A percentile compares a stretch with the other conserved stretches of the same genome.
Conservation (phyloP, 2,797 vertebrate species). For the Coregonus sp. region DNA sequence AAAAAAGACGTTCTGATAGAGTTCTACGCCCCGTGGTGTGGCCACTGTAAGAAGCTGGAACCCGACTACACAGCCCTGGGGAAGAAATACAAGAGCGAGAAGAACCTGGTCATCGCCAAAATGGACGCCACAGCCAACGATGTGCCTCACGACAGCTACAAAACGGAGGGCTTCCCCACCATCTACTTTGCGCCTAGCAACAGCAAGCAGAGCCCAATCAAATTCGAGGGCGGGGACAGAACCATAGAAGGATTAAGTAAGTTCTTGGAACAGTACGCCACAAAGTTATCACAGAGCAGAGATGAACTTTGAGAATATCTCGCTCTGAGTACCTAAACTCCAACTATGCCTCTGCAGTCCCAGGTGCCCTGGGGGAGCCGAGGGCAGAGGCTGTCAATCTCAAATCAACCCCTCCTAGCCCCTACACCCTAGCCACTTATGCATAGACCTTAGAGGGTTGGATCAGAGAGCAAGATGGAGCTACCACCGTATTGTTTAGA, state of each 20-base stretch:
- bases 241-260: slow-evolving; percentile 88
- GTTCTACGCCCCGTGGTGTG: slow-evolving; percentile 97
- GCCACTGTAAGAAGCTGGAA: slow-evolving; percentile 95
- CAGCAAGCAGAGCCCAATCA: slow-evolving; percentile 88
- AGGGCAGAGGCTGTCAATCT: slow-evolving; percentile 29
- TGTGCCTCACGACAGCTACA: slow-evolving; percentile 82
- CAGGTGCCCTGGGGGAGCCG: slow-evolving; percentile 12
- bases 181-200: slow-evolving; percentile 91
- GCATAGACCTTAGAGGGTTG: neutral
- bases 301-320: slow-evolving; percentile 86
- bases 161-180: slow-evolving; percentile 92
- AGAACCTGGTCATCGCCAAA: slow-evolving; percentile 92
- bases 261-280: slow-evolving; percentile 89
- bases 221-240: slow-evolving; percentile 86
- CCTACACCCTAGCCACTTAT: neutral
- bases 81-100: slow-evolving; percentile 91
- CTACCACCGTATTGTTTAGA: neutral
- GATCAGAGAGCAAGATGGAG: neutral
- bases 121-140: slow-evolving; percentile 96
- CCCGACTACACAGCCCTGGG: slow-evolving; percentile 86
- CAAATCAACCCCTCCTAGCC: neutral
- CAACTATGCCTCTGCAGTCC: slow-evolving; percentile 34
- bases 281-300: slow-evolving; percentile 78
- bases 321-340: slow-evolving; percentile 54
- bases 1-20: slow-evolving; percentile 92